Conservation (phyloP, 2,113 vertebrate genomes). For the Cephalopholis sonnerati region DNA sequence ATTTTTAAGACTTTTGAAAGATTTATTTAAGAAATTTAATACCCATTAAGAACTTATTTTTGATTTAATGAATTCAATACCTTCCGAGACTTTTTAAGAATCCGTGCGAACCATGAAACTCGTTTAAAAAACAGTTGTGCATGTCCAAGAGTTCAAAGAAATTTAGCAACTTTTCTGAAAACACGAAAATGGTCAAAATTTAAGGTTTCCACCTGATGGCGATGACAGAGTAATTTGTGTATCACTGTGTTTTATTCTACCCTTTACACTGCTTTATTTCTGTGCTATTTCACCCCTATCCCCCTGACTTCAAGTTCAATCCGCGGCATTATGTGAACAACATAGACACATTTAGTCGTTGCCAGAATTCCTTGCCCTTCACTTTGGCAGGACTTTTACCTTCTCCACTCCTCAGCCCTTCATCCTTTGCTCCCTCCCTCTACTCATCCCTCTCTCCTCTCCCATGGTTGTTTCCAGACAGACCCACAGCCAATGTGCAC, state of each 20-base stretch:
- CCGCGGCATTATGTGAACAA: constrained; percentile 89
- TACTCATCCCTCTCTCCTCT: constrained; percentile 82
- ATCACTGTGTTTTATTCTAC: constrained; percentile 4
- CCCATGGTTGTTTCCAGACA: constrained; percentile 92
- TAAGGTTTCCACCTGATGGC: constrained; percentile 14
- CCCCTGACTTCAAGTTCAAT: constrained; percentile 51
- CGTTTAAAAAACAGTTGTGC: neutral
- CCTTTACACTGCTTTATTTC: constrained; percentile 25
- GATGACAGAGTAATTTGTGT: constrained; percentile 23
- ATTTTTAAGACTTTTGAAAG: no score
- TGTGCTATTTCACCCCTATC: constrained; percentile 15
- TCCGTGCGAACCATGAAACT: no score
- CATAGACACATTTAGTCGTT: constrained; percentile 87
- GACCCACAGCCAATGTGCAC: constrained; percentile 93
- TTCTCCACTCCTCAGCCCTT: constrained; percentile 48
- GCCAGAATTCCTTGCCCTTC: constrained; percentile 81
- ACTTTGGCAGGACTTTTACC: constrained; percentile 66
- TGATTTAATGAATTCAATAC: no score
- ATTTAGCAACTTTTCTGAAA: neutral
- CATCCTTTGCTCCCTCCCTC: constrained; percentile 81
- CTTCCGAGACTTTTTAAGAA: no score
- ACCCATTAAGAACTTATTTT: no score
- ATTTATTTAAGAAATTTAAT: no score
- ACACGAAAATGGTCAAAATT: constrained; percentile 19
- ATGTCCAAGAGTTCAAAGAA: neutral